A percentile compares a stretch with the other conserved stretches of the same genome.
Conservation (phyloP, 2,888 invertebrate species). For the Caenorhabditis angaria region DNA sequence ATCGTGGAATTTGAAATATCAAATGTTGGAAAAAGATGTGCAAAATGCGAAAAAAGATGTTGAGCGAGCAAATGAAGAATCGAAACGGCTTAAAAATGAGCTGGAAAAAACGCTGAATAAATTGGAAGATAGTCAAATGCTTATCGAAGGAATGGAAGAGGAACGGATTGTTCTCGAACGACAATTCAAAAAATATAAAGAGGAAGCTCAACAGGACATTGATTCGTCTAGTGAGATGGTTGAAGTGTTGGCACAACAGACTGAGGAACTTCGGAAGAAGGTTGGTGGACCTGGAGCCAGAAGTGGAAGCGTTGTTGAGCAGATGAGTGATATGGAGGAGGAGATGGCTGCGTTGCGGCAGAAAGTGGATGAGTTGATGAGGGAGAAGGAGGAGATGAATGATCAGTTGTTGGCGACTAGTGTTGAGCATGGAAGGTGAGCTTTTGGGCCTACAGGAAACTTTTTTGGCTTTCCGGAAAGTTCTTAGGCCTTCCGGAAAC, state of each 20-base stretch:
- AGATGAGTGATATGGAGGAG: slow-evolving; percentile 66
- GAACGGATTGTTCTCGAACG: slow-evolving; percentile 56
- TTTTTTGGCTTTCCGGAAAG: slow-evolving; percentile 54
- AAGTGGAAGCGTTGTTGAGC: slow-evolving; percentile 64
- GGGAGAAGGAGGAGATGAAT: slow-evolving; percentile 66
- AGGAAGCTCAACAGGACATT: slow-evolving; percentile 66
- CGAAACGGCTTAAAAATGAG: slow-evolving; percentile 43
- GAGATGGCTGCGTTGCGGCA: slow-evolving; percentile 61
- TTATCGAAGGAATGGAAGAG: slow-evolving; percentile 57
- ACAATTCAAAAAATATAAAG: slow-evolving; percentile 62
- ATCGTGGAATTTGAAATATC: slow-evolving; percentile 56
- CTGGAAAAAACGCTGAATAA: slow-evolving; percentile 55
- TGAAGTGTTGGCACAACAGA: slow-evolving; percentile 63
- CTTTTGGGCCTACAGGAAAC: no score
- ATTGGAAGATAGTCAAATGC: slow-evolving; percentile 51
- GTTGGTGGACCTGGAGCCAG: slow-evolving; percentile 46
- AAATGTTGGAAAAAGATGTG: slow-evolving; percentile 64
- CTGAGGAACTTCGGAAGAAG: slow-evolving; percentile 49
- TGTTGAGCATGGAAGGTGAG: slow-evolving; percentile 67
- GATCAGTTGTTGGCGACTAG: slow-evolving; percentile 66
- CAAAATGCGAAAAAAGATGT: slow-evolving; percentile 44
- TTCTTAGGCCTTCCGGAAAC: slow-evolving; percentile 38
- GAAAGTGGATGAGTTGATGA: slow-evolving; percentile 58
- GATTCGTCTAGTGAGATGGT: slow-evolving; percentile 66
- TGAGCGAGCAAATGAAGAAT: slow-evolving; percentile 51